A percentile compares a stretch with the other conserved stretches of the same genome.
Evolutionary conservation across 1,140 invertebrate species (phyloP).

Genomic region (Trigoniulus corallinus): DNA sequence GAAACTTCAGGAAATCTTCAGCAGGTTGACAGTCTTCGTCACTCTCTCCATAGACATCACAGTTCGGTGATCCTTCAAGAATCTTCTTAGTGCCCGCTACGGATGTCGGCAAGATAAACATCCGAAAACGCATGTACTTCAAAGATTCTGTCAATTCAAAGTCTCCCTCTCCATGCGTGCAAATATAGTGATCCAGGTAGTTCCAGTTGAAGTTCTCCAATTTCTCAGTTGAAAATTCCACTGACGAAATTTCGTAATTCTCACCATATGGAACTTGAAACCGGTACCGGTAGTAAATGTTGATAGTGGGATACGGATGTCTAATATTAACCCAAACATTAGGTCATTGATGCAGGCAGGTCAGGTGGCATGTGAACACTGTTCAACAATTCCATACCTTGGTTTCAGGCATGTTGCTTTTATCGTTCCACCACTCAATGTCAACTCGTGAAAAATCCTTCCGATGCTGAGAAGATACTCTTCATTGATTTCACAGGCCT

Average conservation of each 20-base stretch:
- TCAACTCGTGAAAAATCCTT: constrained; percentile 82
- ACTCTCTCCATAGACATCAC: constrained; percentile 60
- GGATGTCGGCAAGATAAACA: constrained; percentile 63
- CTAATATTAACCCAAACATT: no score
- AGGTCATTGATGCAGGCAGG: no score
- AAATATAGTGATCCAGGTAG: constrained; percentile 92
- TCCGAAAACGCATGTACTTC: constrained; percentile 88
- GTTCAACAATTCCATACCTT: constrained; percentile 47
- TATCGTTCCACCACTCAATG: constrained; percentile 62
- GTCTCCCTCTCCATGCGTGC: constrained; percentile 76
- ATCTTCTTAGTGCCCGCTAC: constrained; percentile 28
- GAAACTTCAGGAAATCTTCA: constrained; percentile 68
- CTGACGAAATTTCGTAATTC: constrained; percentile 86
- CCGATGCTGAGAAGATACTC: constrained; percentile 82
- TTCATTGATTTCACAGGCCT: constrained; percentile 27
- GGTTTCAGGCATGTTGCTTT: constrained; percentile 83
- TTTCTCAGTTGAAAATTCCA: constrained; percentile 84
- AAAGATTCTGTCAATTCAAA: constrained; percentile 66
- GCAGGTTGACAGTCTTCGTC: constrained; percentile 35
- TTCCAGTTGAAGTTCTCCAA: constrained; percentile 97
- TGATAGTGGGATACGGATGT: constrained; percentile 78
- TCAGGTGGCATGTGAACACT: neutral
- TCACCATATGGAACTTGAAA: constrained; percentile 86
- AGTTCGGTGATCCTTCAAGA: constrained; percentile 26
- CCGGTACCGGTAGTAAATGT: constrained; percentile 74